Base-by-base conservation (phyloP, 1,140 invertebrate species). In the Agrypnia vestita region DNA sequence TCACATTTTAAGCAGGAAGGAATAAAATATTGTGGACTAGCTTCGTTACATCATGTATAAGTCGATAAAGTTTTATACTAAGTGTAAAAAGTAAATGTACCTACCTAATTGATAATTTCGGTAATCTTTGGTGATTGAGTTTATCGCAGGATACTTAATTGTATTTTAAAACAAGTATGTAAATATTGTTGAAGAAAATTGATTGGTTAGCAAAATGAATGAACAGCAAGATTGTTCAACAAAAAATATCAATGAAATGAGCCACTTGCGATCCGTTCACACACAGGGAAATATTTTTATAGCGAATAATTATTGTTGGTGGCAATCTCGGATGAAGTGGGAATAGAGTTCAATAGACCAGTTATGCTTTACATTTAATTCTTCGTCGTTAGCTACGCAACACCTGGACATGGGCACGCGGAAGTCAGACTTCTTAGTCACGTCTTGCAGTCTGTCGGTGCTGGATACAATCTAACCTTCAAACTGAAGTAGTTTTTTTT, bases 181-280 rank as follows among this genome's bases (percentile, higher is more conserved):
- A 35, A 35, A 35, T 35, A 35, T 35, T 35, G 1, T 35, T 3
- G 6, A 1, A 35, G 25, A 35, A 35, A 35, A 35, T 35, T 35
- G 6, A 35, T 35, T 35, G 25, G 25, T 35, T 35, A 35, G 1
- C 25, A 35, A 3, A 35, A 35, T 35, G 25, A 35, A 35, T 35
- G 25, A 35, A 35, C 25, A 35, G 6, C 6, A 35, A 35, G 1
- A 35, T 35, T 1, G 25, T 35, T 35, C 11, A 51, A 51, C 49
- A 62, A 62, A 62, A 62, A 19, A 12, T 25, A 62, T 62, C 59
- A 62, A 21, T 62, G 59, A 62, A 17, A 15, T 51, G 49, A 51
- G 49, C 1, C n/a, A 13, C 8, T 51, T 51, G 8, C n/a, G 11
- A 9, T 51, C 49, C 61, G 3, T 35, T 1, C 25, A 44, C 61